Base-by-base conservation (phyloP, 2,797 vertebrate species). In the Pogonophryne albipinna region DNA sequence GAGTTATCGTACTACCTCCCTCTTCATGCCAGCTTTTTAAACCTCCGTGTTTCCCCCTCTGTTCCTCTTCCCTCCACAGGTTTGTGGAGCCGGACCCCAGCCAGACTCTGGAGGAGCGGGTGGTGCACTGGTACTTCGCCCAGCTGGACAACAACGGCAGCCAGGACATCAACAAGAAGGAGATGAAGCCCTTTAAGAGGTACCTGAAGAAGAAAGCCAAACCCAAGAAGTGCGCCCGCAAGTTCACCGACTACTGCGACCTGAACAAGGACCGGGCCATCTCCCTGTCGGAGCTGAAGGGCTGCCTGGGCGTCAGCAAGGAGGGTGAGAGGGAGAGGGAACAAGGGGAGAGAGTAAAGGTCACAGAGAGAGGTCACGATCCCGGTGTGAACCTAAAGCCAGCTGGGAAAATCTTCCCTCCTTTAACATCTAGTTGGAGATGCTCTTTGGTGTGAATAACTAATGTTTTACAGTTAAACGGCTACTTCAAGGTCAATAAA, bases 131-230 rank as follows among this genome's bases (percentile, higher is more conserved):
- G 98, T 99, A 99, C 91, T 99, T 99, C 72, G 95, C 95, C 87
- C 97, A 98, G 93, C 93, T 99, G 92, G 98, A 99, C 78, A 97
- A 95, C 94, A 99, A 99, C 51, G 93, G 96, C 92, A 99, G 96
- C 92, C 95, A 92, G 0, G 97, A 98, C 91, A 97, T 99, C 83
- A 98, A 96, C 93, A 99, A 99, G 90, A 96, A 97, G 76, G 98
- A 99, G 85, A 95, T 98, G 78, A 99, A 99, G 85, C 98, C 97
- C 17, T 98, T 99, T 85, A 99, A 99, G 91, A 96, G 96, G 79
- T 99, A 98, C 0, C 95, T 99, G 78, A 99, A 98, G 95, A 99
- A 98, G 94, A 99, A 99, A 96, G 98, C 98, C 88, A 99, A 98
- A 86, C 98, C 98, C 88, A 99, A 98, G 95, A 97, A 98, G 93